A percentile compares a stretch with the other conserved stretches of the same genome.
Evolutionary conservation across 2,113 vertebrate species (phyloP).

Genomic region (Oriolus oriolus): DNA sequence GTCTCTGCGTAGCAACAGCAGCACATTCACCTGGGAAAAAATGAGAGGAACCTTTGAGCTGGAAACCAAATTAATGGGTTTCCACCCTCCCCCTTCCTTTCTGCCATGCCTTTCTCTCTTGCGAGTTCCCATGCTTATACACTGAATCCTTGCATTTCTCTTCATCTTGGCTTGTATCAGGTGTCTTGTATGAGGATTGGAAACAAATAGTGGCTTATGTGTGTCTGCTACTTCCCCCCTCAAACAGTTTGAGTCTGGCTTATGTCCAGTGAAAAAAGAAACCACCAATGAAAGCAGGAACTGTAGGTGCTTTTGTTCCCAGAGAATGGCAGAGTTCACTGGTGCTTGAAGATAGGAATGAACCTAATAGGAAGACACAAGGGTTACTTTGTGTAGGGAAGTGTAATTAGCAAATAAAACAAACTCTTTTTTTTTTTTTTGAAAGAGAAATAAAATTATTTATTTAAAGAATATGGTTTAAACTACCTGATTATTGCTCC

Average conservation of each 20-base stretch:
- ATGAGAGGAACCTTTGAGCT: neutral
- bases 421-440: neutral
- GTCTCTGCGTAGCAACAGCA: slow-evolving; percentile 13
- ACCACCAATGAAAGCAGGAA: slow-evolving; percentile 31
- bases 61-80: neutral
- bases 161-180: slow-evolving; percentile 52
- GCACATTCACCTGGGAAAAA: slow-evolving; percentile 17
- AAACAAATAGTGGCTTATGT: slow-evolving; percentile 61
- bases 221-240: slow-evolving; percentile 11
- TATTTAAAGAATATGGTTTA: neutral
- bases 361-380: slow-evolving; percentile 57
- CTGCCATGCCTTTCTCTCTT: neutral
- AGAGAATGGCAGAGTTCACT: slow-evolving; percentile 28
- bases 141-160: neutral
- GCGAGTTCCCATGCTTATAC: slow-evolving; percentile 48
- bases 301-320: slow-evolving; percentile 66
- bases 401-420: slow-evolving; percentile 52
- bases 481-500: neutral
- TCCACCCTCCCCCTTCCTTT: slow-evolving; percentile 7
- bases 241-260: slow-evolving; percentile 44
- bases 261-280: slow-evolving; percentile 55
- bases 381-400: slow-evolving; percentile 49
- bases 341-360: slow-evolving; percentile 43
- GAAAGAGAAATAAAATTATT: neutral
- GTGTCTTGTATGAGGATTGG: slow-evolving; percentile 44